phyloP scores from a whole-genome alignment of 2,888 invertebrate genomes.

The Elegia similella region DNA sequence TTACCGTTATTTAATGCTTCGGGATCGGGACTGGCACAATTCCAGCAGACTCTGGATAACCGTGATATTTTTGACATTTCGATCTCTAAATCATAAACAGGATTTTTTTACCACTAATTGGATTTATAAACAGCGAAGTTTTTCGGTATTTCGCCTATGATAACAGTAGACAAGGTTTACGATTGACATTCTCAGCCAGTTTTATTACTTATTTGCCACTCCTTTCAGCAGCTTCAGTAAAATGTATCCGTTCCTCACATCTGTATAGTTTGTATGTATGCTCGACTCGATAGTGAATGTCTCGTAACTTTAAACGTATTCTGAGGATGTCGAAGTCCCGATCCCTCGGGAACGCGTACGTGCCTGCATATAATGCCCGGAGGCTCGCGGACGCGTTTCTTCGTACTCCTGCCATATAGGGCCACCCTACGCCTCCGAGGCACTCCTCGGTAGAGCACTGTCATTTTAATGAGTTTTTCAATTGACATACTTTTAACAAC shows the following conservation, averaged over 20 bases:
- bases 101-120: neutral
- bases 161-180: neutral
- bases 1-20: neutral
- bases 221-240: neutral
- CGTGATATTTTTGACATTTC: neutral
- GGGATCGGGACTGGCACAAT: neutral
- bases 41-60: neutral
- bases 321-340: constrained; percentile 46
- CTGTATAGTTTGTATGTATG: constrained; percentile 16
- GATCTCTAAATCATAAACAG: neutral
- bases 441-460: neutral
- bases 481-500: neutral
- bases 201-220: neutral
- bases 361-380: constrained; percentile 47
- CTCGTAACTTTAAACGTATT: constrained; percentile 49
- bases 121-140: neutral
- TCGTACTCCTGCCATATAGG: constrained; percentile 4
- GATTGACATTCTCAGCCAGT: constrained; percentile 1
- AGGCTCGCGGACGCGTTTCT: constrained; percentile 28
- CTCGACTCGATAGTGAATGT: constrained; percentile 27
- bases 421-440: neutral
- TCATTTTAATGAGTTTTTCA: constrained; percentile 11
- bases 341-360: constrained; percentile 57
- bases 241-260: constrained; percentile 3
- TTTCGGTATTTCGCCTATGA: neutral